Conservation (phyloP, 2,113 vertebrate species). For the Megaptera novaeangliae region DNA sequence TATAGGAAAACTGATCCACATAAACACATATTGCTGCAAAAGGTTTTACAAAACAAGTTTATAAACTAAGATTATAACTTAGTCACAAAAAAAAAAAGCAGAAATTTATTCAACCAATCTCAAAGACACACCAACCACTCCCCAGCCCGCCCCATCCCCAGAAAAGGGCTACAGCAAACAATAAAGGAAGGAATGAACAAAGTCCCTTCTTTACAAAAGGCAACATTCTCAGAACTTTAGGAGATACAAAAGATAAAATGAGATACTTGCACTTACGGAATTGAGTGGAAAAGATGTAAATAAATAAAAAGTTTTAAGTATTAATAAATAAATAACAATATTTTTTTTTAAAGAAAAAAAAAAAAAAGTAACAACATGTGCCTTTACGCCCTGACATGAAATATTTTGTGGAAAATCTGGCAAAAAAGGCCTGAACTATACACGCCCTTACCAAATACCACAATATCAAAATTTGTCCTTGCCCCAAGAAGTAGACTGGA, state of each 20-base stretch:
- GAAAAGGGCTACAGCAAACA: background rate
- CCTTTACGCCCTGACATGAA: background rate
- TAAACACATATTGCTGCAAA: background rate
- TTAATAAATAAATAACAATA: background rate
- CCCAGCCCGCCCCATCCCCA: fast-evolving
- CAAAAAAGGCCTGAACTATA: background rate
- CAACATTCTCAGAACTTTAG: background rate
- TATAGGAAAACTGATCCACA: background rate
- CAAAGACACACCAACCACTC: background rate
- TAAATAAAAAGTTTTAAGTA: background rate
- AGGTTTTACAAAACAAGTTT: background rate
- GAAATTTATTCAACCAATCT: background rate
- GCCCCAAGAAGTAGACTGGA: background rate
- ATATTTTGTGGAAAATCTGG: background rate
- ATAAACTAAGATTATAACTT: background rate
- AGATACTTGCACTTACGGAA: background rate
- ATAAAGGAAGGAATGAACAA: background rate
- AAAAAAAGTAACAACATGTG: background rate
- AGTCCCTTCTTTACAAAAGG: background rate
- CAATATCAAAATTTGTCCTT: background rate
- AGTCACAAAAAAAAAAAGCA: background rate
- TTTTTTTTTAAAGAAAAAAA: background rate
- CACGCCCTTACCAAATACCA: background rate
- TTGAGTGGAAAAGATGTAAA: background rate
- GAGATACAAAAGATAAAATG: background rate